Evolutionary conservation across 1,140 invertebrate species (phyloP), one percentile per base, ranked within the genome.

Genomic region (Pseudachorutes palmiensis): DNA sequence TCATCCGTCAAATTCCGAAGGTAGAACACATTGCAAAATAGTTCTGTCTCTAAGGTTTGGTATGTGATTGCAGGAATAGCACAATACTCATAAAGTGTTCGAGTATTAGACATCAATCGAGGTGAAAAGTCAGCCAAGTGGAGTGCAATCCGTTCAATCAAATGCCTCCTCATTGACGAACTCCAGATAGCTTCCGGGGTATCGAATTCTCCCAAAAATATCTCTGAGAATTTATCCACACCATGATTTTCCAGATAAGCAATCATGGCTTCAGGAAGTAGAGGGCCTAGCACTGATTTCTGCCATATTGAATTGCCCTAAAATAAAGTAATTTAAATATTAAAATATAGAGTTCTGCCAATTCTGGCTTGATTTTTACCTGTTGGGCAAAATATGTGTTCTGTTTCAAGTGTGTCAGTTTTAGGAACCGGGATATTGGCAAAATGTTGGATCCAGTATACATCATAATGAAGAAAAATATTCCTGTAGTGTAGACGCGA

Each of bases 21-120:
- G 80, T 99, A 99, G 80, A 97, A 99, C 77, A 97, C 96, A 80
- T 97, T 95, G 79, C 97, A 99, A 82, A 99, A 99, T 16, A 99
- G 83, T 84, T 99, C 97, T 74, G 88, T 85, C 75, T 96, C 90
- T 67, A 99, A 81, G 81, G 97, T 94, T 24, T 93, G 92, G 84
- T 97, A 99, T 68, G 88, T 85, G 31, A 99, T 87, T 14, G 90
- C 88, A 45, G 97, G 96, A 75, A 99, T 97, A 22, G 95, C 89
- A 75, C 97, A 91, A 78, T 98, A 99, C 62, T 95, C 92, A 81
- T 99, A 99, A 51, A 94, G 81, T 0, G 95, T 91, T 81, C 93
- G 87, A 0, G 92, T 93, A 79, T 99, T 97, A 72, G 92, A 94
- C 72, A 88, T 84, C 28, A 99, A 81, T 22, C 94, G 86, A 2